Base-by-base conservation (phyloP, 1,140 invertebrate species). In the Tribolium madens region DNA sequence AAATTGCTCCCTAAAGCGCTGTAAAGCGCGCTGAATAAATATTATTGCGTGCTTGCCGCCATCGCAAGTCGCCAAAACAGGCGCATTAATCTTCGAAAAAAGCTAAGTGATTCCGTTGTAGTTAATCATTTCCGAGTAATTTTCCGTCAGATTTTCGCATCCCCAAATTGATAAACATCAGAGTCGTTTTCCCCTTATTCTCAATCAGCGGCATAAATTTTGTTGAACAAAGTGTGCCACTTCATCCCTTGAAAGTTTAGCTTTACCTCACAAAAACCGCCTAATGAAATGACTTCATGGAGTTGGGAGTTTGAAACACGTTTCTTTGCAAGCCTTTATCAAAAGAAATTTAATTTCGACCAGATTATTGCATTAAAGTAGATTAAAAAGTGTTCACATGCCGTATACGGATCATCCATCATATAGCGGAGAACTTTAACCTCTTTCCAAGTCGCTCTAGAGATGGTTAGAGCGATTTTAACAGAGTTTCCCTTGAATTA, bases 311-410 rank as follows among this genome's bases (percentile, higher is more conserved):
- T 71, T 71, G 13, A 17, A 71, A 47, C 68, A 71, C 68, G 46
- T 72, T 72, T 72, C 70, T 72, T 72, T 72, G 26, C 70, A 68
- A 77, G 50, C 52, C 46, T 21, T 68, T 57, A 77, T 72, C 69
- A 57, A 76, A 78, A 78, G 77, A 76, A 79, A 79, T 79, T 79
- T 79, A 79, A 79, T 79, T 79, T 79, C 53, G 18, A 76, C 77
- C 60, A 75, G 77, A 78, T 78, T 76, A 78, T 78, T 78, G 77
- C 78, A 79, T 79, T 79, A 79, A 71, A 75, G 78, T 53, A 47
- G 78, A 79, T 79, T 79, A 78, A 76, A 79, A 79, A 79, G 71
- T 79, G 78, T 79, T 79, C 78, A 69, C 68, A 70, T 76, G 71
- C 68, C 75, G 47, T 60, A 64, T 31, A 50, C 52, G 14, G 57